A percentile compares a stretch with the other conserved stretches of the same genome.
Conservation (phyloP, 2,888 invertebrate species). For the Tenthredo mesomela region DNA sequence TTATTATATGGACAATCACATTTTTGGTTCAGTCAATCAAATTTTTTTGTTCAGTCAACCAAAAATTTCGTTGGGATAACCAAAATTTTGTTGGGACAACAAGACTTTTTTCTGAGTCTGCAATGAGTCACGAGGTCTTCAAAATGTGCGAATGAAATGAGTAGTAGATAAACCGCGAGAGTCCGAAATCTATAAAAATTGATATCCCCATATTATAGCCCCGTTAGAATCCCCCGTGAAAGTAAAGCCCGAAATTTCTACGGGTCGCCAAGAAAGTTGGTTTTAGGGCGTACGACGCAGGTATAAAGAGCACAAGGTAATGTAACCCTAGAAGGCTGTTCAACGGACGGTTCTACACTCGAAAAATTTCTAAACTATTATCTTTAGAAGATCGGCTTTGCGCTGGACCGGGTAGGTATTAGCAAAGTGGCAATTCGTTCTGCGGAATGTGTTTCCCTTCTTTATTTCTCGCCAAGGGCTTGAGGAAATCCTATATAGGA, state of each 20-base stretch:
- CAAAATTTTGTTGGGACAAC: too few relatives aligned
- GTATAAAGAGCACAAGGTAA: slow-evolving; percentile 6
- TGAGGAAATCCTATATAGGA: not conserved
- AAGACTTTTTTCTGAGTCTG: too few relatives aligned
- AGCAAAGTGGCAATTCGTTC: slow-evolving; percentile 7
- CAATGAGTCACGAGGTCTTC: too few relatives aligned
- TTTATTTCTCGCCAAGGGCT: not conserved
- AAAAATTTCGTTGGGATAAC: too few relatives aligned
- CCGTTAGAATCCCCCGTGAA: not conserved
- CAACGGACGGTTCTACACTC: not conserved
- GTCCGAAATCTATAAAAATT: not conserved
- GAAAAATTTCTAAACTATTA: not conserved
- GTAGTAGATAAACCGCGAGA: not conserved
- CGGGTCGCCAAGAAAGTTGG: not conserved
- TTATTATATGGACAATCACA: too few relatives aligned
- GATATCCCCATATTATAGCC: not conserved
- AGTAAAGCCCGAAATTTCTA: not conserved
- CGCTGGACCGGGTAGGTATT: slow-evolving; percentile 24
- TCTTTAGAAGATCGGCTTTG: not conserved
- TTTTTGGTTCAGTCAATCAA: too few relatives aligned
- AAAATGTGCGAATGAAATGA: not conserved
- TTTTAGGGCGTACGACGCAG: not conserved
- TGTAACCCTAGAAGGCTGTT: slow-evolving; percentile 29
- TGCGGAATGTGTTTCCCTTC: not conserved
- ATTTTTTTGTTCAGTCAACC: too few relatives aligned